phyloP scores from a whole-genome alignment of 2,888 invertebrate species.

The Bellardia pandia region DNA sequence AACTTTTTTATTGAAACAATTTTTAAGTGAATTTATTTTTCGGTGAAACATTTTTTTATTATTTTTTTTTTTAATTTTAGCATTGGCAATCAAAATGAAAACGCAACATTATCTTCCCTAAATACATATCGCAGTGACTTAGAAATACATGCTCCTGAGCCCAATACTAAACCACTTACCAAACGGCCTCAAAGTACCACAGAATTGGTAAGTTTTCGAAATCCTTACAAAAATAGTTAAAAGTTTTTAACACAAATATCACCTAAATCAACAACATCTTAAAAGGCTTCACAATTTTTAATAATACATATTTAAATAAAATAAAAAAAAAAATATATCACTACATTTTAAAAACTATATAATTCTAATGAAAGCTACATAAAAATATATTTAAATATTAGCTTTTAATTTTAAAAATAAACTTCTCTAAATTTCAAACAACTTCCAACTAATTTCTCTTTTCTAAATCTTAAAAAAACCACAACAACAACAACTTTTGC shows the following conservation, averaged over 20 bases:
- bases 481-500: conserved; percentile 45
- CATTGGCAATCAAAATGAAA: conserved; percentile 82
- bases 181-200: conserved; percentile 84
- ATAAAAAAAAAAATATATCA: not conserved
- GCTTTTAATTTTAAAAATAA: conserved; percentile 23
- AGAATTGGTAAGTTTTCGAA: conserved; percentile 81
- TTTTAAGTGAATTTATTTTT: too few relatives aligned
- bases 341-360: conserved; percentile 27
- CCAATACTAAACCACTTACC: conserved; percentile 84
- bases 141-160: conserved; percentile 87
- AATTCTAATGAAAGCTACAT: conserved; percentile 18
- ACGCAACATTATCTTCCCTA: conserved; percentile 81
- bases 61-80: conserved; percentile 72
- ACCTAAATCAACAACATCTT: conserved; percentile 28
- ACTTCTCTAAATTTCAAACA: conserved; percentile 31
- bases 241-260: conserved; percentile 30
- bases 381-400: not conserved
- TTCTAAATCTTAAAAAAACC: conserved; percentile 26
- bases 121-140: conserved; percentile 87
- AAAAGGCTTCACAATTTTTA: conserved; percentile 39
- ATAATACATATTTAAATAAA: conserved; percentile 13
- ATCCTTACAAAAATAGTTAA: not conserved
- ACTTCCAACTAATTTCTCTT: conserved; percentile 60
- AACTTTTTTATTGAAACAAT: too few relatives aligned
- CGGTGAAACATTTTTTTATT: too few relatives aligned